phyloP scores from a whole-genome alignment of 2,113 vertebrate genomes.

The Larimichthys crocea region DNA sequence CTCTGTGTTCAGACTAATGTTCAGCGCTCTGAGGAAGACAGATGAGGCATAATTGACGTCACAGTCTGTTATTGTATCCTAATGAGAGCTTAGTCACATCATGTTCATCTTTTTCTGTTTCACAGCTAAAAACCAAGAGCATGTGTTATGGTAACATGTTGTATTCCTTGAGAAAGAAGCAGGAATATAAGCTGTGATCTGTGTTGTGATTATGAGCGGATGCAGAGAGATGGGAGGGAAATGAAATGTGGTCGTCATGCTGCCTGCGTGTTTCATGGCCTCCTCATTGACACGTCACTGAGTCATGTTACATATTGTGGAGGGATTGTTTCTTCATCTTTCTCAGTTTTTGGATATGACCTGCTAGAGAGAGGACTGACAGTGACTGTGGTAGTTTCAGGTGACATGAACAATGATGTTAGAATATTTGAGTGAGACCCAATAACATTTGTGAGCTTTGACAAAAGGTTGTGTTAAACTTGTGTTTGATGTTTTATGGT shows the following conservation, averaged over 20 bases:
- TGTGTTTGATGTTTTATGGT: no score
- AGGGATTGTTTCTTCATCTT: neutral
- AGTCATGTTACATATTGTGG: neutral
- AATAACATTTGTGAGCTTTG: no score
- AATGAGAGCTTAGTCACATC: slow-evolving; percentile 6
- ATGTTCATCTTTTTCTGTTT: slow-evolving; percentile 10
- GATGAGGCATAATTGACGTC: slow-evolving; percentile 11
- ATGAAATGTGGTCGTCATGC: neutral
- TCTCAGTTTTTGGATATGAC: no score
- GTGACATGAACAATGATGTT: no score
- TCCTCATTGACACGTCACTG: neutral
- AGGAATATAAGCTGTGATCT: neutral
- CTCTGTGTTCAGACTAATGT: neutral
- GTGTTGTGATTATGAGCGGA: slow-evolving; percentile 1
- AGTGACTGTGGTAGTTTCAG: no score
- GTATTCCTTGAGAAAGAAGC: neutral
- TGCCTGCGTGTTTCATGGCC: neutral
- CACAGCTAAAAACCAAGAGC: slow-evolving; percentile 1
- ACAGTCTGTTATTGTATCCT: slow-evolving; percentile 26
- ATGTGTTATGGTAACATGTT: neutral
- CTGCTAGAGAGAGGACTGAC: no score
- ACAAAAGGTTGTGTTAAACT: no score
- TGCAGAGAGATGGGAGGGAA: slow-evolving; percentile 1
- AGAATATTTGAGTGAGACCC: no score
- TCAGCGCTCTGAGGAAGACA: neutral